A percentile compares a stretch with the other conserved stretches of the same genome.
These are phyloP conservation scores for Pterocles burchelli DNA, from an alignment of 2,113 vertebrate species.

Conservation along the genomic window DNA sequence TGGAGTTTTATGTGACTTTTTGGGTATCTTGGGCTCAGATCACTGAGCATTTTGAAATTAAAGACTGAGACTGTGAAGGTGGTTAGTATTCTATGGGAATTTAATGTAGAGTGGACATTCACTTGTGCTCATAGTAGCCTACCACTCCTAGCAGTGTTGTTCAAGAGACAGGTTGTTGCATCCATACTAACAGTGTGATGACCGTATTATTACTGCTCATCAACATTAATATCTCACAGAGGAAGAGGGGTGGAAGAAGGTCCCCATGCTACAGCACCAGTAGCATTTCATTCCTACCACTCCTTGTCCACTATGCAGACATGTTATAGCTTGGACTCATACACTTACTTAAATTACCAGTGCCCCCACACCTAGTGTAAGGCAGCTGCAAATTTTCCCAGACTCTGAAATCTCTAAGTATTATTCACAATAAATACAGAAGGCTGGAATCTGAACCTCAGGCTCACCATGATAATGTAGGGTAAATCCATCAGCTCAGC, in stretches of 20 bases:
- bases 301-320: background rate
- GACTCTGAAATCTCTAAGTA: background rate
- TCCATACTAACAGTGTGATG: background rate
- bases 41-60: background rate
- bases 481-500: background rate
- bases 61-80: background rate
- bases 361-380: background rate
- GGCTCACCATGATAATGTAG: background rate
- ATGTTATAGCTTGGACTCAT: background rate
- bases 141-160: background rate
- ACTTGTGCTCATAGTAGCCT: background rate
- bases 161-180: background rate
- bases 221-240: background rate
- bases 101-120: background rate
- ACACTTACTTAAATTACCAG: background rate
- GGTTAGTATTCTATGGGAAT: background rate
- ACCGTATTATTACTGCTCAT: background rate
- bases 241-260: background rate
- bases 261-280: background rate
- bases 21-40: background rate
- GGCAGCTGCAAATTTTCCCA: background rate
- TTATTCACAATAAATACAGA: background rate
- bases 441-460: background rate
- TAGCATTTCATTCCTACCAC: background rate
- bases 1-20: background rate